These are phyloP conservation scores for Notiomystis cincta DNA, from an alignment of 2,113 vertebrate genomes.

Conservation along the genomic window DNA sequence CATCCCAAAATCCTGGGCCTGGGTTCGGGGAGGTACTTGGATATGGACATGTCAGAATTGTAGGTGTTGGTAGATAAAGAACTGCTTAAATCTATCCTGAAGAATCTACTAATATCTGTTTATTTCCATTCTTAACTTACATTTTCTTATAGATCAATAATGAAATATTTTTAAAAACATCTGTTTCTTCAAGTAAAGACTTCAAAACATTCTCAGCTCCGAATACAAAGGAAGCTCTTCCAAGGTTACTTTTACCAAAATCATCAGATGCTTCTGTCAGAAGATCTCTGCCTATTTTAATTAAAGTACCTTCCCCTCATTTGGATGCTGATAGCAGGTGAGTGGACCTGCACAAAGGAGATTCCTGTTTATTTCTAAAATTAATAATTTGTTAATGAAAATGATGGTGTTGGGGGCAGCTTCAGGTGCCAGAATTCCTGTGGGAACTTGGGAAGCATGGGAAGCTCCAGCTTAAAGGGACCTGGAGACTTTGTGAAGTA, in stretches of 20 bases:
- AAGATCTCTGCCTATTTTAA: conserved; percentile 52
- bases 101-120: background rate
- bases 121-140: conserved; percentile 32
- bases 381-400: background rate
- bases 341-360: background rate
- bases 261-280: conserved; percentile 32
- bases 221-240: conserved; percentile 55
- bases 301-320: conserved; percentile 55
- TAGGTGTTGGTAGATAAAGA: background rate
- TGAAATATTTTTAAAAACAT: conserved; percentile 58
- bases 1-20: background rate
- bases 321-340: conserved; percentile 70
- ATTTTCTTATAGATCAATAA: conserved; percentile 52
- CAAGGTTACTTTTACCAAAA: conserved; percentile 63
- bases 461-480: background rate
- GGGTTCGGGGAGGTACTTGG: background rate
- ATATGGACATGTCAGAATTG: background rate
- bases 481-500: background rate
- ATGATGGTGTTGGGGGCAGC: background rate
- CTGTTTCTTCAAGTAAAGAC: conserved; percentile 60
- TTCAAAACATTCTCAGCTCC: conserved; percentile 44
- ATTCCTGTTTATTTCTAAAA: background rate
- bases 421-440: background rate
- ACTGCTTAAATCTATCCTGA: background rate
- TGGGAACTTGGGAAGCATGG: background rate